Percentiles rank a stretch among this genome's conserved stretches.
Conservation (phyloP, 2,797 vertebrate species). For the Poecilia gillii region DNA sequence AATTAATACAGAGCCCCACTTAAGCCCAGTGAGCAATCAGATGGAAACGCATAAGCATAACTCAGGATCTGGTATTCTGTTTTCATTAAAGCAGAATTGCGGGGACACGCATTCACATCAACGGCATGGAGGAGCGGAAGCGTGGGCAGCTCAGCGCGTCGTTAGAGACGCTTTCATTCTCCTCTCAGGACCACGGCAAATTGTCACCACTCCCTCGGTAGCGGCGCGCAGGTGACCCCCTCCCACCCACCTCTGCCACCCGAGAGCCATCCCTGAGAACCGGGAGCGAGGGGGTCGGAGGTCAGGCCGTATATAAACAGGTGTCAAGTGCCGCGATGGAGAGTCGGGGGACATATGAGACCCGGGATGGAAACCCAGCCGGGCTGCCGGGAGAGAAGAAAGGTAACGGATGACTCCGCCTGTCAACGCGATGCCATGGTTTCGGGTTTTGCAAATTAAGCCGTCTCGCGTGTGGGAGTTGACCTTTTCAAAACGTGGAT, state of each 20-base stretch:
- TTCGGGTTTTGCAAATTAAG: constrained; percentile 60
- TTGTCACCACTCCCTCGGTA: constrained; percentile 22
- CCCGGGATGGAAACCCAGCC: constrained; percentile 42
- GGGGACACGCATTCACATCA: constrained; percentile 5
- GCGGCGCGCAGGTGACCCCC: constrained; percentile 15
- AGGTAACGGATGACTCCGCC: constrained; percentile 52
- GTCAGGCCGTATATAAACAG: constrained; percentile 58
- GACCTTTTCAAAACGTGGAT: constrained; percentile 35
- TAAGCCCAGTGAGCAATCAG: constrained; percentile 41
- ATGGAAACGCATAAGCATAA: constrained; percentile 26
- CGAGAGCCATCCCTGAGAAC: constrained; percentile 20
- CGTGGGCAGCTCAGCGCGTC: background rate
- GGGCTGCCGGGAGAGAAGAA: constrained; percentile 5
- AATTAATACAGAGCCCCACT: constrained; percentile 52
- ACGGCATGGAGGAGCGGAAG: background rate
- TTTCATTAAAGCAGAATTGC: constrained; percentile 12
- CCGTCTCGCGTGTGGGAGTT: constrained; percentile 24
- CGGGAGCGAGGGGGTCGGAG: constrained; percentile 40
- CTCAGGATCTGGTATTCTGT: constrained; percentile 22
- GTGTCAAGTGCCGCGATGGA: constrained; percentile 66
- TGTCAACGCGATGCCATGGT: constrained; percentile 52
- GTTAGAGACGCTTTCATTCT: constrained; percentile 23
- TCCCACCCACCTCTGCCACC: background rate
- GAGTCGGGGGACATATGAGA: constrained; percentile 49
- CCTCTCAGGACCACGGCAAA: constrained; percentile 4